phyloP scores from a whole-genome alignment of 2,888 invertebrate species.

The Cephus pygmeus region DNA sequence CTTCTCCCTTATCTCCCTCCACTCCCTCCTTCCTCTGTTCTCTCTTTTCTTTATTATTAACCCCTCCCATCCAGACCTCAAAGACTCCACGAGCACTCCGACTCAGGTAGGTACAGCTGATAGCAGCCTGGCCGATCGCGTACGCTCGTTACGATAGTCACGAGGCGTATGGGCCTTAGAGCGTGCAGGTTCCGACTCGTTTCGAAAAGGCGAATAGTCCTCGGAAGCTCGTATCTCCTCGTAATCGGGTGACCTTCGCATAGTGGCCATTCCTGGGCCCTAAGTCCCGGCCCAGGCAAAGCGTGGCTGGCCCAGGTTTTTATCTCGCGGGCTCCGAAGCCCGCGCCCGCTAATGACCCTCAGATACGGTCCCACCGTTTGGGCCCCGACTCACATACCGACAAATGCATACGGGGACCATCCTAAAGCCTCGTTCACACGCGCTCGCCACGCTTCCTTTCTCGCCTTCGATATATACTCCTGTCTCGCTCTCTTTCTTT shows the following conservation, averaged over 20 bases:
- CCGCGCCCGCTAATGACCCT: constrained; percentile 58
- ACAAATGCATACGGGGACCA: constrained; percentile 26
- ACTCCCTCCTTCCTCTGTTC: neutral
- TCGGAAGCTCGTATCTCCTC: constrained; percentile 34
- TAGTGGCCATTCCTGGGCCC: constrained; percentile 60
- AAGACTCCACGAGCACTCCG: neutral
- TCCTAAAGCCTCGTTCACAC: neutral
- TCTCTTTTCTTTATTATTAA: neutral
- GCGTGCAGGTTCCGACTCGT: neutral
- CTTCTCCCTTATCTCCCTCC: constrained; percentile 1
- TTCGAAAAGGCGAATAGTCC: constrained; percentile 7
- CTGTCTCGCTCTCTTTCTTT: neutral
- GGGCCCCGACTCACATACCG: constrained; percentile 31
- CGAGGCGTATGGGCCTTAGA: neutral
- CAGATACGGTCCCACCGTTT: constrained; percentile 52
- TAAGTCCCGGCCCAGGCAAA: constrained; percentile 42
- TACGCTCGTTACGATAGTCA: neutral
- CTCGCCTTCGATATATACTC: neutral
- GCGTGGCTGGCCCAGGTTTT: constrained; percentile 53
- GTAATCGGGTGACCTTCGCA: constrained; percentile 63
- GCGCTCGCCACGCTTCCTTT: neutral
- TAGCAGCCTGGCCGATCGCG: neutral
- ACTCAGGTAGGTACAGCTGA: neutral
- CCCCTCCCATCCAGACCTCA: neutral
- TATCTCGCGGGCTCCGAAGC: constrained; percentile 55